Evolutionary conservation across 1,140 invertebrate genomes (phyloP).

Genomic region (Harlomillsia oculata): DNA sequence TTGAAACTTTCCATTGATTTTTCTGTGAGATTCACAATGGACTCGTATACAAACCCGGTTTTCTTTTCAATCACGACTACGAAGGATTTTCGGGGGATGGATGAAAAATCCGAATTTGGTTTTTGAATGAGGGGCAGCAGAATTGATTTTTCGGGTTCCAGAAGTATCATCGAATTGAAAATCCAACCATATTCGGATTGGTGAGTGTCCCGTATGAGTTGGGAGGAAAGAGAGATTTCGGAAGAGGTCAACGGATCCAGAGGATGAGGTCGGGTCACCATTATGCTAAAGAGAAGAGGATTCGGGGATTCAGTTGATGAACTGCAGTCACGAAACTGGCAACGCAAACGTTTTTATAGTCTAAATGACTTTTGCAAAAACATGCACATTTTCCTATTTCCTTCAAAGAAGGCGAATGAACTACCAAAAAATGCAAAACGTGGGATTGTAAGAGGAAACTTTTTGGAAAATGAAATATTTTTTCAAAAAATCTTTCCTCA

Average conservation of each 20-base stretch:
- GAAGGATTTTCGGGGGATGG: background rate
- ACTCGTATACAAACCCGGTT: background rate
- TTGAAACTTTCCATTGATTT: background rate
- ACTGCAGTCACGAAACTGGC: no score
- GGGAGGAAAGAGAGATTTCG: no score
- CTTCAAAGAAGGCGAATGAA: no score
- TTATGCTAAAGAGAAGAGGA: no score
- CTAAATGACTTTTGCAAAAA: no score
- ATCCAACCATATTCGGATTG: conserved; percentile 4
- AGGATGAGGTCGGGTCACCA: conserved; percentile 21
- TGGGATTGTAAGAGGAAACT: no score
- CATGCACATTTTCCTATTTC: no score
- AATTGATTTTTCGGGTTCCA: conserved; percentile 15
- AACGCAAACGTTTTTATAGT: no score
- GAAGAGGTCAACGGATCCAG: conserved; percentile 19
- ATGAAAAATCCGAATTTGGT: background rate
- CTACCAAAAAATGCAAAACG: no score
- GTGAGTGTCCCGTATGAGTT: background rate
- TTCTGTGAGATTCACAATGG: conserved; percentile 2
- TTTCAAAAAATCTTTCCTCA: no score
- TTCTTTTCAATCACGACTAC: background rate
- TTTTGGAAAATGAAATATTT: no score
- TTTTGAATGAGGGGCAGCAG: conserved; percentile 1
- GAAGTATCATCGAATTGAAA: conserved; percentile 14
- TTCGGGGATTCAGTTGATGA: no score